Conservation (phyloP, 2,888 invertebrate genomes). For the Allophyes oxyacanthae region DNA sequence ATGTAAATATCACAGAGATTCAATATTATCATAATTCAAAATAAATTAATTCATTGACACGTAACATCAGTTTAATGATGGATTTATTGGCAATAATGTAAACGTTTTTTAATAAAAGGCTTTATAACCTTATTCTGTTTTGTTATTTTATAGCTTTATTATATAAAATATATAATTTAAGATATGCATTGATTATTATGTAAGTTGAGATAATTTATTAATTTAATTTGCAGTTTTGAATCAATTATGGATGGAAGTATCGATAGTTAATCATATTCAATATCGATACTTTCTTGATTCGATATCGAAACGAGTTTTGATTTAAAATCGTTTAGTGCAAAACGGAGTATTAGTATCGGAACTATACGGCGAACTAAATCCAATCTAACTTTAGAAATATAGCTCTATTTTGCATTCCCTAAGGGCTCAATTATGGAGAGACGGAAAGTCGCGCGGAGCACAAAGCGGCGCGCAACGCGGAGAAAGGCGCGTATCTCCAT, state of each 20-base stretch:
- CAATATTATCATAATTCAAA: conserved; percentile 19
- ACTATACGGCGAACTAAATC: conserved; percentile 5
- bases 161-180: too few species aligned
- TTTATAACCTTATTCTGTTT: conserved; percentile 26
- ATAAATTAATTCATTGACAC: conserved; percentile 31
- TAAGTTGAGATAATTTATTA: conserved; percentile 19
- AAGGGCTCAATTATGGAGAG: too few species aligned
- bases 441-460: too few species aligned
- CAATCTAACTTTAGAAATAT: conserved; percentile 31
- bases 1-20: conserved; percentile 15
- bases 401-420: conserved; percentile 1
- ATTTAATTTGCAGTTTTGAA: conserved; percentile 6
- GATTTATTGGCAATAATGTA: conserved; percentile 23
- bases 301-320: not conserved
- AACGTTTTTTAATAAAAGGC: conserved; percentile 28
- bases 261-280: not conserved
- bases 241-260: conserved; percentile 3
- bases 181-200: conserved; percentile 12
- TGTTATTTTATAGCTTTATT: conserved; percentile 7
- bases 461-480: too few species aligned
- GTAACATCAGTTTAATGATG: conserved; percentile 25
- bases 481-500: too few species aligned
- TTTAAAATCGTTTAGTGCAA: not conserved
- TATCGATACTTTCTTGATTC: not conserved
- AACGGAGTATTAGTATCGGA: conserved; percentile 5